A percentile compares a stretch with the other conserved stretches of the same genome.
These are phyloP conservation scores for Saiga tatarica DNA, from an alignment of 2,113 vertebrate genomes.

Conservation along the genomic window DNA sequence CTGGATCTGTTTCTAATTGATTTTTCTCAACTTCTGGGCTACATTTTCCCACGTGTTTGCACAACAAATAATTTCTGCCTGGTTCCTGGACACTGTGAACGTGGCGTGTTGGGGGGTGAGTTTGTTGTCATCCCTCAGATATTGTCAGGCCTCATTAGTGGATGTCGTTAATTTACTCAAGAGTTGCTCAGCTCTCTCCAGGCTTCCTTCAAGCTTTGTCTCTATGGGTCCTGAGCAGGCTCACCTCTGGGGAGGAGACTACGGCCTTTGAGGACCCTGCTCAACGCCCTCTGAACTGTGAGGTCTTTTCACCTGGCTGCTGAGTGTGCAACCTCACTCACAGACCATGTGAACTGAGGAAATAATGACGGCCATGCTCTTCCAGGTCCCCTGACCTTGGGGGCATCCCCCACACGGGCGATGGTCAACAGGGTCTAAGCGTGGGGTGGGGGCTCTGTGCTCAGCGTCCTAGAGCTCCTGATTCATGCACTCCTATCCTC, in stretches of 20 bases:
- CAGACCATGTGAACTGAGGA: neutral
- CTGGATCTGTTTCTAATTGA: neutral
- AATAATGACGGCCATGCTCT: rapidly evolving
- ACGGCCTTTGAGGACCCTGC: neutral
- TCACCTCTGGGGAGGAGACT: rapidly evolving
- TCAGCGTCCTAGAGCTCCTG: neutral
- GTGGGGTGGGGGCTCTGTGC: rapidly evolving
- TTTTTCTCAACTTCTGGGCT: neutral
- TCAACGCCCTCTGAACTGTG: rapidly evolving
- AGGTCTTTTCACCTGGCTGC: neutral
- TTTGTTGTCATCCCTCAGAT: rapidly evolving
- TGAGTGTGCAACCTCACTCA: neutral
- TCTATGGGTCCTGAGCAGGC: neutral
- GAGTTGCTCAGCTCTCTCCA: no score
- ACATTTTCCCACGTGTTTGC: neutral
- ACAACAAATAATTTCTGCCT: rapidly evolving
- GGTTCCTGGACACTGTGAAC: neutral
- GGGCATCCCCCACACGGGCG: rapidly evolving
- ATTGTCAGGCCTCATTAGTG: neutral
- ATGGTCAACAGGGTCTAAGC: rapidly evolving
- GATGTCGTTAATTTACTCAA: neutral
- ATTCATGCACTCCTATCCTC: no score
- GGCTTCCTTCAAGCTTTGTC: neutral
- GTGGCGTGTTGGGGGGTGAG: rapidly evolving
- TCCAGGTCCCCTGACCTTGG: rapidly evolving